Evolutionary conservation across 2,113 vertebrate genomes (phyloP).

Genomic region (Aramus guarauna): DNA sequence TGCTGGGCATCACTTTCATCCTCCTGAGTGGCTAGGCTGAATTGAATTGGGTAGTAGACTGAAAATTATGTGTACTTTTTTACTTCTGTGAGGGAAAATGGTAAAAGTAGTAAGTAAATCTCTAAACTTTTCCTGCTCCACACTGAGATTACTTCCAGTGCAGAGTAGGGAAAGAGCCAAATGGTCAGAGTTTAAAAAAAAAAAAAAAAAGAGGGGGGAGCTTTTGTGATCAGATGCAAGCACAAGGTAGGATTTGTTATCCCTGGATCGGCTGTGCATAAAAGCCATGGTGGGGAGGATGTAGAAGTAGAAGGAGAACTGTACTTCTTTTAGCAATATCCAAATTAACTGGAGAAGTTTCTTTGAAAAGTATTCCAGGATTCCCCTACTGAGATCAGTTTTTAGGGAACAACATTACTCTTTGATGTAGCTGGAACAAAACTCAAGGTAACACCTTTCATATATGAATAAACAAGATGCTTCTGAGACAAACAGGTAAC

Average conservation of each 20-base stretch:
- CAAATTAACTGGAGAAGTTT: not conserved
- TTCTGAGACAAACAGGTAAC: not conserved
- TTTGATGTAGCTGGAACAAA: not conserved
- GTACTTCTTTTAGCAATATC: not conserved
- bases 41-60: not conserved
- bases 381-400: accelerated
- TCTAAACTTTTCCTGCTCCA: not conserved
- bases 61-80: not conserved
- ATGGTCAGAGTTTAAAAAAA: not conserved
- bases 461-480: not conserved
- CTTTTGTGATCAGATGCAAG: not conserved
- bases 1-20: not conserved
- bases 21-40: not conserved
- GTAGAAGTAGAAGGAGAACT: not conserved
- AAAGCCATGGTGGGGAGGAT: not conserved
- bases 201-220: not conserved
- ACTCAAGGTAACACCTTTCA: too few species aligned
- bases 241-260: not conserved
- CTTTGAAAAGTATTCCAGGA: not conserved
- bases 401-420: not conserved
- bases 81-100: not conserved
- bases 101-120: not conserved
- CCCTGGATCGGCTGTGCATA: not conserved
- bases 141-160: not conserved
- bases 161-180: not conserved